Conservation (phyloP, 2,797 vertebrate genomes). For the Parambassis ranga region DNA sequence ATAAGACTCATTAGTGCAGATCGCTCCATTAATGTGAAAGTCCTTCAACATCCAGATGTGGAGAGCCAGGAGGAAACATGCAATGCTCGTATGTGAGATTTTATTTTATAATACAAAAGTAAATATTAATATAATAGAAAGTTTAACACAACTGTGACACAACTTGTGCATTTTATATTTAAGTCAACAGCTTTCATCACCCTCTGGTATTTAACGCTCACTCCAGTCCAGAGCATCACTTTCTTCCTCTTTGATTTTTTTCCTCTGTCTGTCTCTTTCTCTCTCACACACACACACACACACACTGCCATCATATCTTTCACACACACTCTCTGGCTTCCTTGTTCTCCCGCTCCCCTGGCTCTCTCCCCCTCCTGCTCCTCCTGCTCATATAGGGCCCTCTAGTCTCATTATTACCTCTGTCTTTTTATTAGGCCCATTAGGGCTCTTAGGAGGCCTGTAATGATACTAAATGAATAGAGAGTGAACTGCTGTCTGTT, state of each 20-base stretch:
- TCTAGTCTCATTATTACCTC: slow-evolving; percentile 80
- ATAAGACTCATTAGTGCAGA: slow-evolving; percentile 75
- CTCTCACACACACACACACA: background rate
- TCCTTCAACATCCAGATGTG: slow-evolving; percentile 62
- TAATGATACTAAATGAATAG: slow-evolving; percentile 81
- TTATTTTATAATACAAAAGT: no score
- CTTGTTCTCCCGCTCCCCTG: slow-evolving; percentile 55
- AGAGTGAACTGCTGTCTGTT: slow-evolving; percentile 79
- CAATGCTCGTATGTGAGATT: background rate
- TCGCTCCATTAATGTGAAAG: slow-evolving; percentile 70
- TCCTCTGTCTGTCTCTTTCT: slow-evolving; percentile 2
- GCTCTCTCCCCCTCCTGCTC: slow-evolving; percentile 47
- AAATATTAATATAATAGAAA: no score
- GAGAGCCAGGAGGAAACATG: slow-evolving; percentile 34
- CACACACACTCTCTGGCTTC: slow-evolving; percentile 41
- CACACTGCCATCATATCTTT: slow-evolving; percentile 25
- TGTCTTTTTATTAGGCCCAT: slow-evolving; percentile 82
- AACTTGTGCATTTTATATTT: slow-evolving; percentile 22
- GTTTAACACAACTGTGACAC: no score
- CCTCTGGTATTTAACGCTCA: slow-evolving; percentile 27
- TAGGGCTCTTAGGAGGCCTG: slow-evolving; percentile 80
- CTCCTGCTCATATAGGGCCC: slow-evolving; percentile 65
- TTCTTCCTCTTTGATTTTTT: slow-evolving; percentile 16
- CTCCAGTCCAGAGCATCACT: slow-evolving; percentile 16
- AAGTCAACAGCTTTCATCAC: background rate